Percentiles rank a stretch among this genome's conserved stretches.
These are phyloP conservation scores for Stegophylla sp. DNA, from an alignment of 2,888 invertebrate genomes.

Conservation along the genomic window DNA sequence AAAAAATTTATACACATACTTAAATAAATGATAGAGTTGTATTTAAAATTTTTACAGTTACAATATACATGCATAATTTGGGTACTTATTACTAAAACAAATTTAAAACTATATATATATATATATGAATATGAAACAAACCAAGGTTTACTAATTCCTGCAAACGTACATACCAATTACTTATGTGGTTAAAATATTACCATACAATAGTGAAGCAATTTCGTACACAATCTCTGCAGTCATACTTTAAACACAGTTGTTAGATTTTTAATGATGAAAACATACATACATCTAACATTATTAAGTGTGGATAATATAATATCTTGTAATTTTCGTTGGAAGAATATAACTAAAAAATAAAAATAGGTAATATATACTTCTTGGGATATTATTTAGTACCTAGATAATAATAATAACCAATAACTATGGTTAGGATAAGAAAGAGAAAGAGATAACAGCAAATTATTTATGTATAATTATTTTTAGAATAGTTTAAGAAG, in stretches of 20 bases:
- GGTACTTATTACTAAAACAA: too few species aligned
- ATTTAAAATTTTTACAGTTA: too few species aligned
- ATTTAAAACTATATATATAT: too few species aligned
- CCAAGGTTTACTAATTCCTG: not conserved
- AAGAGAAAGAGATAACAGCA: too few species aligned
- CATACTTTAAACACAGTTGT: not conserved
- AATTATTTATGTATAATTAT: too few species aligned
- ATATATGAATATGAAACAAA: not conserved
- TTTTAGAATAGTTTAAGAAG: too few species aligned
- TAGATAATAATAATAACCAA: too few species aligned
- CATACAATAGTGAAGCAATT: slow-evolving; percentile 23
- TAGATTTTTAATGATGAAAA: not conserved
- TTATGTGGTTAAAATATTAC: not conserved
- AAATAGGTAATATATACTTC: not conserved
- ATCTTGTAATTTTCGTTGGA: not conserved
- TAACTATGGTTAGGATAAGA: too few species aligned
- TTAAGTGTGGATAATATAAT: not conserved
- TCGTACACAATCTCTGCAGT: not conserved
- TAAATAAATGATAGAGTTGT: too few species aligned
- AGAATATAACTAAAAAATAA: not conserved
- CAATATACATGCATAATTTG: too few species aligned
- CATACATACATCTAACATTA: not conserved
- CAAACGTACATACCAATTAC: not conserved
- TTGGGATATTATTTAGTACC: not conserved
- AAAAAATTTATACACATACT: too few species aligned